phyloP scores from a whole-genome alignment of 1,140 invertebrate species.

The Plectrocnemia conspersa region DNA sequence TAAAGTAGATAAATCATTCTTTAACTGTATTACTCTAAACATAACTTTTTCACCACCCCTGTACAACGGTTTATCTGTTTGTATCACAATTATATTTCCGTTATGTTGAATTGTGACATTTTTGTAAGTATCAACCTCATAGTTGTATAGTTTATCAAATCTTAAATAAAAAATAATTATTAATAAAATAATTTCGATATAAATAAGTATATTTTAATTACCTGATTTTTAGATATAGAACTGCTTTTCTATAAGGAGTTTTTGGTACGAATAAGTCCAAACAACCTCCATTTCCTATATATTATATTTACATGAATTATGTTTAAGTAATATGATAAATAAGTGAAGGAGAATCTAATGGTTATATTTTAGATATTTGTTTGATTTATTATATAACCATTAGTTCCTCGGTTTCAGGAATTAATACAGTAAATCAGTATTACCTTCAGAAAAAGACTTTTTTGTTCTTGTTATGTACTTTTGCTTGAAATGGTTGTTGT shows the following conservation, averaged over 20 bases:
- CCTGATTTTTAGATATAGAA: constrained; percentile 51
- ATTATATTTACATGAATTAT: not conserved
- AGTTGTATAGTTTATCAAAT: constrained; percentile 49
- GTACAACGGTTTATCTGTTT: constrained; percentile 59
- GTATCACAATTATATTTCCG: constrained; percentile 50
- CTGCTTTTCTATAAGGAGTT: constrained; percentile 44
- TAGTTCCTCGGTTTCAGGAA: not conserved
- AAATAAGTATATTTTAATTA: constrained; percentile 29
- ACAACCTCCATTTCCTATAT: constrained; percentile 46
- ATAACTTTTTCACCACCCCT: constrained; percentile 57
- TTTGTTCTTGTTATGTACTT: constrained; percentile 23
- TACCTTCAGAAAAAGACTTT: constrained; percentile 27
- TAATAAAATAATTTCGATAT: not conserved
- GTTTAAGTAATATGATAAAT: not conserved
- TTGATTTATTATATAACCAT: constrained; percentile 17
- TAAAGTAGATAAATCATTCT: constrained; percentile 50
- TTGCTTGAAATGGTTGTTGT: not conserved
- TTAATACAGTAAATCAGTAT: not conserved
- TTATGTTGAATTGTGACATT: constrained; percentile 45
- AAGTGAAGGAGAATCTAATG: not conserved
- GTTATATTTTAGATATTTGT: constrained; percentile 39
- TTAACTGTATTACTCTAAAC: constrained; percentile 51
- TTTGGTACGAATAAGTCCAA: constrained; percentile 43
- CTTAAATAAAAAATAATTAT: constrained; percentile 13
- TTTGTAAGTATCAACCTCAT: constrained; percentile 49